Conservation (phyloP, 2,797 vertebrate species). For the Cossypha polioptera region DNA sequence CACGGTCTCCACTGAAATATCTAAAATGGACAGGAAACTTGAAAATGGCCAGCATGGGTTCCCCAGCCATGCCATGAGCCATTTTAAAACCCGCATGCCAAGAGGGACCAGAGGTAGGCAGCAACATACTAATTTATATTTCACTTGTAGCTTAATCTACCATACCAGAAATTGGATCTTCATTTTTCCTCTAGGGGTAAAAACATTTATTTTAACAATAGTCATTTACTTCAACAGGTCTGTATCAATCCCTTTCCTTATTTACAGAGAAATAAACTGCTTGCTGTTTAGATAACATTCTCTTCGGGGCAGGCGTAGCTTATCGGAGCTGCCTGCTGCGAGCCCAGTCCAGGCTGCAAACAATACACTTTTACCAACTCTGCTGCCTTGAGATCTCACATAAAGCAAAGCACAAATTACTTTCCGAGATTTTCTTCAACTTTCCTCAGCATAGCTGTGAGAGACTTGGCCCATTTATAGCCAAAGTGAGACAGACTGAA, state of each 20-base stretch:
- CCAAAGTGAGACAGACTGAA: not conserved
- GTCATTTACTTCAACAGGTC: not conserved
- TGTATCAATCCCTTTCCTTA: constrained; percentile 39
- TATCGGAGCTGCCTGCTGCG: constrained; percentile 42
- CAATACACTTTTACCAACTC: not conserved
- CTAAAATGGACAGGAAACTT: not conserved
- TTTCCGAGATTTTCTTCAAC: not conserved
- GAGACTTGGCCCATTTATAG: not conserved
- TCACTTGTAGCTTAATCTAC: not conserved
- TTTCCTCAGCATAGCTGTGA: not conserved
- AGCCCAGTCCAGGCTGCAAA: not conserved
- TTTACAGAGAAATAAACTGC: constrained; percentile 40
- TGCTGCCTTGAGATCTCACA: not conserved
- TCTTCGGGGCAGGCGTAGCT: not conserved
- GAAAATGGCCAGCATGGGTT: not conserved
- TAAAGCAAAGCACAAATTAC: not conserved
- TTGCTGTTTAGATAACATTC: constrained; percentile 66
- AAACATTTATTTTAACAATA: constrained; percentile 26
- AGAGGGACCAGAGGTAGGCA: not conserved
- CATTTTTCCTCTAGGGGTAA: not conserved
- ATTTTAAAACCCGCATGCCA: not conserved
- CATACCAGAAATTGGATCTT: not conserved
- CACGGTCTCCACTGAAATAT: not conserved
- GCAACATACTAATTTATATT: not conserved
- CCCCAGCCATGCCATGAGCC: not conserved